Evolutionary conservation across 1,140 invertebrate genomes (phyloP).

Genomic region (Leptoteleia sp.): DNA sequence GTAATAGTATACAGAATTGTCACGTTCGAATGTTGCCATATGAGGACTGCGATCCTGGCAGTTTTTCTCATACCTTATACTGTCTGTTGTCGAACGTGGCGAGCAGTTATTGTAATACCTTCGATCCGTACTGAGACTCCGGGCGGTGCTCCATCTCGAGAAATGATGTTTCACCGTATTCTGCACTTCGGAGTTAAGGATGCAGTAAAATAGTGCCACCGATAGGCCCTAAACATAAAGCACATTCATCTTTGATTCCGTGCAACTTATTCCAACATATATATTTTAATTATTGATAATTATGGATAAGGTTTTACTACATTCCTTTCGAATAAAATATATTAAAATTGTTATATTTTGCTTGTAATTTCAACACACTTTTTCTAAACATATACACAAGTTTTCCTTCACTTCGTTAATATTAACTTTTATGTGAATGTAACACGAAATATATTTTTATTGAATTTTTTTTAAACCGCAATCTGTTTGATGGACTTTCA

Average conservation of each 20-base stretch:
- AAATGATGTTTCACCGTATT: constrained; percentile 91
- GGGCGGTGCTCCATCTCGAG: constrained; percentile 88
- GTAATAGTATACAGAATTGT: constrained; percentile 54
- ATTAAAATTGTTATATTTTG: no score
- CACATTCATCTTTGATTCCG: constrained; percentile 15
- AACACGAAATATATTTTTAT: no score
- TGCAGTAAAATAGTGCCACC: constrained; percentile 94
- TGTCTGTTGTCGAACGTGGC: constrained; percentile 89
- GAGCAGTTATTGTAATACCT: constrained; percentile 89
- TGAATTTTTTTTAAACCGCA: no score
- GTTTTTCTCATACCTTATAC: constrained; percentile 85
- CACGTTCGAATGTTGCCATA: constrained; percentile 63
- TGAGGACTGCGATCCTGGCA: constrained; percentile 66
- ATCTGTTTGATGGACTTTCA: no score
- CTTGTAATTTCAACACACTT: no score
- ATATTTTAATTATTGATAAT: no score
- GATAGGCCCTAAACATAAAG: constrained; percentile 86
- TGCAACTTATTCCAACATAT: no score
- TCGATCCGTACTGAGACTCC: constrained; percentile 82
- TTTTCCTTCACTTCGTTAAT: no score
- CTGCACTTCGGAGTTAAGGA: constrained; percentile 95
- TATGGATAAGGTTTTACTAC: no score
- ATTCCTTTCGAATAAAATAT: no score
- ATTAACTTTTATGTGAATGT: no score
- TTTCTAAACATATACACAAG: no score